phyloP scores from a whole-genome alignment of 2,888 invertebrate species.

The Masnerella sp. region DNA sequence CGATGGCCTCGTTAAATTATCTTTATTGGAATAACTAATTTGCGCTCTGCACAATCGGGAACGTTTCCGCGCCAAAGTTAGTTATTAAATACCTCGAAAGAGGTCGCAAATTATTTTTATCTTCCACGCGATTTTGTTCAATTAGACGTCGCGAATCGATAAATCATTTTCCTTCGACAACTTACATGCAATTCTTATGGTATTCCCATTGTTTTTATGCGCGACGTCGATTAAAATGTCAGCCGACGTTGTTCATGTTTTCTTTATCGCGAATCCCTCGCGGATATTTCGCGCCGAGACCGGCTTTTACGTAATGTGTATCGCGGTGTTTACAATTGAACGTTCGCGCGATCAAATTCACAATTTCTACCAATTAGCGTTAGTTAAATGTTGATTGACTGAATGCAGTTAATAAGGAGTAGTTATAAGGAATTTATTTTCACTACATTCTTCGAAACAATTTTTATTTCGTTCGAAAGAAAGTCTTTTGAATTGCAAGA shows the following conservation, averaged over 20 bases:
- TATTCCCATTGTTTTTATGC: constrained; percentile 15
- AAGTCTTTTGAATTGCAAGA: too few species aligned
- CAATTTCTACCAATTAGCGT: constrained; percentile 7
- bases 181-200: too few species aligned
- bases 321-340: constrained; percentile 31
- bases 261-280: constrained; percentile 60
- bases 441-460: too few species aligned
- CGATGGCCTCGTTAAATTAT: constrained; percentile 48
- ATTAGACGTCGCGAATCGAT: neutral
- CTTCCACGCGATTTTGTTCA: neutral
- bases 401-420: too few species aligned
- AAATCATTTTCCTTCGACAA: too few species aligned
- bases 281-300: constrained; percentile 28
- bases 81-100: constrained; percentile 26
- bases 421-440: too few species aligned
- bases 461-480: too few species aligned
- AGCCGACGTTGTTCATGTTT: constrained; percentile 60
- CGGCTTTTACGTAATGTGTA: constrained; percentile 54
- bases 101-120: neutral
- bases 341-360: constrained; percentile 19
- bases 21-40: constrained; percentile 54
- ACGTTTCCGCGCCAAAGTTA: constrained; percentile 39
- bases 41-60: constrained; percentile 29
- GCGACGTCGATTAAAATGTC: constrained; percentile 65
- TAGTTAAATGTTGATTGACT: too few species aligned